These are phyloP conservation scores for Meganola albula DNA, from an alignment of 2,888 invertebrate genomes.

Conservation along the genomic window DNA sequence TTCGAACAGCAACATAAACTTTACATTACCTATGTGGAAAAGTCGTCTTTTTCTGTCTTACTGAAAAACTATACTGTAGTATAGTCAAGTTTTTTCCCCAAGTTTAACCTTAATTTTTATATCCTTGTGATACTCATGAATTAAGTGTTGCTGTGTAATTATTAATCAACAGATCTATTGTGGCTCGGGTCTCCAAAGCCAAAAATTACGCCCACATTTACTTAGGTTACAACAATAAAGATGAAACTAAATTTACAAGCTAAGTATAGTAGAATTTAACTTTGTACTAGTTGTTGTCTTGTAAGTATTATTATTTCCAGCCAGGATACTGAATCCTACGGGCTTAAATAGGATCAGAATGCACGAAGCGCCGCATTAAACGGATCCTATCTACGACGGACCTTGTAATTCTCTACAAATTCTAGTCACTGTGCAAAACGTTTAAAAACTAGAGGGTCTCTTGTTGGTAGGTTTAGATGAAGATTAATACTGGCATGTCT, in stretches of 20 bases:
- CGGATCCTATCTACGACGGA: slow-evolving; percentile 37
- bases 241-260: not conserved
- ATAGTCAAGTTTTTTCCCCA: too few species aligned
- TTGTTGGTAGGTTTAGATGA: too few species aligned
- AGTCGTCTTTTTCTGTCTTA: too few species aligned
- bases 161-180: not conserved
- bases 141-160: not conserved
- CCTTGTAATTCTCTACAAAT: slow-evolving; percentile 40
- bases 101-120: too few species aligned
- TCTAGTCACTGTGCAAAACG: slow-evolving; percentile 29
- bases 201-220: too few species aligned
- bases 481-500: too few species aligned
- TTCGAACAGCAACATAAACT: too few species aligned
- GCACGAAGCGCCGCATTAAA: slow-evolving; percentile 43
- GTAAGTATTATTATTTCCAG: slow-evolving; percentile 38
- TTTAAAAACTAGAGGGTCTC: slow-evolving; percentile 35
- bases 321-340: slow-evolving; percentile 38
- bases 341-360: slow-evolving; percentile 47
- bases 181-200: too few species aligned
- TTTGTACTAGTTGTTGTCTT: slow-evolving; percentile 26
- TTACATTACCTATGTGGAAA: too few species aligned
- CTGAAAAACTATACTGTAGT: too few species aligned
- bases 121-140: too few species aligned
- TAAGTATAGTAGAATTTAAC: slow-evolving; percentile 22
- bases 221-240: not conserved